Evolutionary conservation across 1,140 invertebrate genomes (phyloP), one percentile per base, ranked within the genome.

Genomic region (Danaus plexippus): DNA sequence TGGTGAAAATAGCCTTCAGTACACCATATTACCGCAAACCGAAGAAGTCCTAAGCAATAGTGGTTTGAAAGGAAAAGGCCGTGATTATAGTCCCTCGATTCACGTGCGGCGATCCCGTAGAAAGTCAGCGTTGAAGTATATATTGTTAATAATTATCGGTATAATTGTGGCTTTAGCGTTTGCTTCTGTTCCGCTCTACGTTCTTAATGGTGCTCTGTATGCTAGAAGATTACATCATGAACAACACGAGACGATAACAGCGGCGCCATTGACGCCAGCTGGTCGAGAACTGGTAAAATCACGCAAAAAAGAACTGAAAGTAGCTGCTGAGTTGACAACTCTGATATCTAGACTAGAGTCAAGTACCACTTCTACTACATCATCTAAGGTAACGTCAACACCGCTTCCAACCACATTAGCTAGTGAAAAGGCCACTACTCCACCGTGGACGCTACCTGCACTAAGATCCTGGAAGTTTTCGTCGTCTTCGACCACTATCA

Each of bases 1-100:
- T 73, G 92, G 92, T 41, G 92, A 93, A 71, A 91, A 92, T 66
- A 92, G 91, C 68, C 87, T 93, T 64, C 92, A 92, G 66, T 93
- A 93, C 73, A 92, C 91, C 43, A 92, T 93, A 64, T 81, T 93
- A 43, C 92, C 92, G 45, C 91, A 93, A 74, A 91, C 91, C 15
- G 91, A 92, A 73, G 91, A 91, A 68, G 89, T 90, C 60, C 77
- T 90, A n/a, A 88, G 83, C 59, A 89, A 90, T 61, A 90, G 89
- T 61, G 89, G 89, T 45, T 70, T 89, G 11, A 87, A 86, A 68
- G 87, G 86, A 56, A 88, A 88, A 66, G 87, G 87, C n/a, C 78
- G 85, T 8, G 86, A 88, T 63, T 88, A 87, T 59, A 88, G 85
- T 63, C 85, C 85, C 12, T 86, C 84, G 10, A 79, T 82, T 46